Base-by-base conservation (phyloP, 2,113 vertebrate genomes). In the Mixornis gularis region DNA sequence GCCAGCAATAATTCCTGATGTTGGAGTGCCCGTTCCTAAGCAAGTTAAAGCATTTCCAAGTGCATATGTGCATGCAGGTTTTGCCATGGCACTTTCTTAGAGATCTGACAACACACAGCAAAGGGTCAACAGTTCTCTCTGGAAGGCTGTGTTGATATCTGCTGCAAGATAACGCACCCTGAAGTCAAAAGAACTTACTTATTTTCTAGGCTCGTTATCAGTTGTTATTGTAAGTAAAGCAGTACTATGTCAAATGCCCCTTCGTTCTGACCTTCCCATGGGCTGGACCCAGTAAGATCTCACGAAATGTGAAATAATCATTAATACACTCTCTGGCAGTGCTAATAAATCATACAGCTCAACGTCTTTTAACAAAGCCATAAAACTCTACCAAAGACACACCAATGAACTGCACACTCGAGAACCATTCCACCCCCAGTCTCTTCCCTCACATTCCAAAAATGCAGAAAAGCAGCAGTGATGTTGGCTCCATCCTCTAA, bases 261-360 rank as follows among this genome's bases (percentile, higher is more conserved):
- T 78, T 87, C 34, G 1, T 69, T 77, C 73, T 92, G 95, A 96
- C 92, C 96, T 93, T 81, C 83, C 63, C 64, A 89, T 64, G 93
- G 80, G 90, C 90, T 91, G 92, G 94, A 92, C 92, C 65, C 90
- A 53, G 59, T 53, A 73, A 56, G 88, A 94, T 79, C 94, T 90
- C 90, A 71, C 14, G 87, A 95, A 96, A 96, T 96, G 91, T 85
- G 77, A 94, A 97, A 94, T 92, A 94, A 96, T 94, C 93, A 92
- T 93, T 93, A 84, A 90, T 89, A 69, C 49, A 51, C 65, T 79
- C 56, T 79, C 78, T 77, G 76, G 80, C 93, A 80, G 88, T 13
- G 26, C 34, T 89, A 94, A 80, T 96, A 95, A 95, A 95, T 96
- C 94, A 87, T 77, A 88, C 1, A 62, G 79, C 58, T 88, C 68